Conservation (phyloP, 2,888 invertebrate species). For the Pantelozetes paolii region DNA sequence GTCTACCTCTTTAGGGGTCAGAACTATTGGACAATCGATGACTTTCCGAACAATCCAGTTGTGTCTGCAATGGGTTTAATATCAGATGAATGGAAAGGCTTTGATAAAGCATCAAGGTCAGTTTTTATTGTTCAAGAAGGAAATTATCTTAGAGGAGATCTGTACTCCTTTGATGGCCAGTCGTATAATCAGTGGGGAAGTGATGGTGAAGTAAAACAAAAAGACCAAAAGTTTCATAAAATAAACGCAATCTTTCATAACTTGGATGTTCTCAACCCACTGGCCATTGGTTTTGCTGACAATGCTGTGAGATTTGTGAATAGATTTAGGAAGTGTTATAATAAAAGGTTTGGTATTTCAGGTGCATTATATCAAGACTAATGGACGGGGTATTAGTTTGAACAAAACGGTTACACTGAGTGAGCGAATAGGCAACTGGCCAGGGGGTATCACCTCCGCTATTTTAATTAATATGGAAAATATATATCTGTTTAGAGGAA, state of each 20-base stretch:
- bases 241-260: neutral
- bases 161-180: neutral
- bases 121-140: neutral
- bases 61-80: neutral
- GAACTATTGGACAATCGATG: neutral
- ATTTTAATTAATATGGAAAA: neutral
- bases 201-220: neutral
- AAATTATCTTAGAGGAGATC: neutral
- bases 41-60: neutral
- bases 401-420: neutral
- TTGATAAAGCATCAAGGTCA: too few relatives aligned
- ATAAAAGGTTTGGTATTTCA: neutral
- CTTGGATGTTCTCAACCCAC: neutral
- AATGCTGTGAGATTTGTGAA: neutral
- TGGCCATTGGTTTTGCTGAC: neutral
- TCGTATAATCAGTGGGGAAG: neutral
- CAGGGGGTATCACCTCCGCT: neutral
- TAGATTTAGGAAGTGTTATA: neutral
- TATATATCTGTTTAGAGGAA: constrained; percentile 13
- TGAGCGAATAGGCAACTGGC: neutral
- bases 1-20: neutral
- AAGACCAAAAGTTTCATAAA: neutral
- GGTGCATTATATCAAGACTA: neutral
- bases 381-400: neutral
- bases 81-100: neutral